Conservation (phyloP, 2,888 invertebrate genomes). For the Galeopsomyia nigrocyanea region DNA sequence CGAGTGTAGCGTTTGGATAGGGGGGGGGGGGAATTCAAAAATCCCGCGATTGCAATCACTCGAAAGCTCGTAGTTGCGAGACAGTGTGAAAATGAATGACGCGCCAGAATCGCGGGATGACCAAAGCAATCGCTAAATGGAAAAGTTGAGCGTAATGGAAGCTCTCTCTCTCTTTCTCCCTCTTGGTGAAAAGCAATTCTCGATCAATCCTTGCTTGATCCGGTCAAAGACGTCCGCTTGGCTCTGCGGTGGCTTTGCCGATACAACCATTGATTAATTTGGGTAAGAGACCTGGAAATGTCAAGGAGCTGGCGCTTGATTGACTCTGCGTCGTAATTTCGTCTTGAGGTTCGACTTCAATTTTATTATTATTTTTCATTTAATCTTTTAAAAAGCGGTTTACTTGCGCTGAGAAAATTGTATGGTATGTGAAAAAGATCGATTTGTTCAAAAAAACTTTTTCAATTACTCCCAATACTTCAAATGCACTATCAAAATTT, state of each 20-base stretch:
- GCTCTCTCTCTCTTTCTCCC: too few relatives aligned
- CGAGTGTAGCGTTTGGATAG: neutral
- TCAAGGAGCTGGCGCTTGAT: neutral
- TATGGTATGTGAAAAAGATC: too few relatives aligned
- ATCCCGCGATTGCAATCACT: constrained; percentile 19
- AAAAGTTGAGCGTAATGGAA: constrained; percentile 24
- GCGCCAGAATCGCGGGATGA: constrained; percentile 16
- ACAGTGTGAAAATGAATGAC: constrained; percentile 17
- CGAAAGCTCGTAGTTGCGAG: neutral
- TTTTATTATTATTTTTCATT: too few relatives aligned
- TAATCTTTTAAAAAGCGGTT: too few relatives aligned
- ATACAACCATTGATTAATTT: constrained; percentile 36
- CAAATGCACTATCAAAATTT: too few relatives aligned
- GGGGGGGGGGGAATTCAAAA: neutral
- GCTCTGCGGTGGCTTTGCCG: neutral
- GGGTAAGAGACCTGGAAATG: constrained; percentile 8
- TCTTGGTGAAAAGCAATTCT: neutral
- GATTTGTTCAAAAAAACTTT: too few relatives aligned
- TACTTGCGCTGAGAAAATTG: too few relatives aligned
- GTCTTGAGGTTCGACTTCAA: neutral
- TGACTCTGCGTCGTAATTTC: neutral
- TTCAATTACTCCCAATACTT: too few relatives aligned
- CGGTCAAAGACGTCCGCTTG: constrained; percentile 8
- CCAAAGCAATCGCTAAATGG: constrained; percentile 39
- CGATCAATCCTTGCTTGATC: constrained; percentile 23